These are phyloP conservation scores for Phortica magna DNA, from an alignment of 2,888 invertebrate genomes.

Conservation along the genomic window DNA sequence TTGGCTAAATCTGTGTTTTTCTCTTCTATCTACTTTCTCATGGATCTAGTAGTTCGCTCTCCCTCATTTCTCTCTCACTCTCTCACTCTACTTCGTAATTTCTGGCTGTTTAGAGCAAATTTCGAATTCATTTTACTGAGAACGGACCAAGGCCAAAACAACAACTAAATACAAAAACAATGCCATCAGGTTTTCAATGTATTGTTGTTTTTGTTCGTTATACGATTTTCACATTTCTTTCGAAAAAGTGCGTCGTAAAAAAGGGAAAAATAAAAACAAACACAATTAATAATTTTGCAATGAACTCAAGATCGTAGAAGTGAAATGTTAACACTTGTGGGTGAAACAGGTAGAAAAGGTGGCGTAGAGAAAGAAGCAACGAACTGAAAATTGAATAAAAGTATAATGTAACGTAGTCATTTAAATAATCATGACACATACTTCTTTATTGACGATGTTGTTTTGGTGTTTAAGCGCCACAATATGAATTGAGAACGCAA, in stretches of 20 bases:
- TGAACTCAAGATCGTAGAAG: not conserved
- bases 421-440: too few relatives aligned
- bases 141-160: not conserved
- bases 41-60: not conserved
- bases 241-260: constrained; percentile 11
- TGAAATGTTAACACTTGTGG: not conserved
- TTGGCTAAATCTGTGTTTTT: too few relatives aligned
- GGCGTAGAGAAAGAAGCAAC: not conserved
- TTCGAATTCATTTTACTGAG: not conserved
- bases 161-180: not conserved
- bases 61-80: not conserved
- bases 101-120: not conserved
- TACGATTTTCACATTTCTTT: not conserved
- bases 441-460: too few relatives aligned
- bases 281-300: not conserved
- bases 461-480: too few relatives aligned
- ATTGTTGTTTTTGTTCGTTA: constrained; percentile 3
- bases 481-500: too few relatives aligned
- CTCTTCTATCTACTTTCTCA: not conserved
- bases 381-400: too few relatives aligned
- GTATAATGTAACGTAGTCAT: too few relatives aligned
- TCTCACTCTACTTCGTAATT: not conserved
- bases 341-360: not conserved
- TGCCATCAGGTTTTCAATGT: not conserved
- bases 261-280: not conserved